Percentiles rank a stretch among this genome's conserved stretches.
phyloP scores from a whole-genome alignment of 2,113 vertebrate species.

The Cyprinodon tularosa region DNA sequence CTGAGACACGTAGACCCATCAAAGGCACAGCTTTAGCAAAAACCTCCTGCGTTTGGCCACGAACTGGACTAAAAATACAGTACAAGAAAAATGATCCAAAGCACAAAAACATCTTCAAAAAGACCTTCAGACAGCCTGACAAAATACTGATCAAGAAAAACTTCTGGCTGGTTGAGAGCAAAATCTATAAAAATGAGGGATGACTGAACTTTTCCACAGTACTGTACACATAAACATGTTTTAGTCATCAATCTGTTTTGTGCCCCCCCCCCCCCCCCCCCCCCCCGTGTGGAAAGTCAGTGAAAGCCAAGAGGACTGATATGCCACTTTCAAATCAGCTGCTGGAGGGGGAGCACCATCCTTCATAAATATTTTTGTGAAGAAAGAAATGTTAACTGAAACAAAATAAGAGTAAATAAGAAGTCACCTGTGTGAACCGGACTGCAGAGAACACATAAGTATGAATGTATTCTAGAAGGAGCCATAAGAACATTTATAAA shows the following conservation, averaged over 20 bases:
- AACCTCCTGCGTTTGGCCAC: not conserved
- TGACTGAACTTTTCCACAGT: not conserved
- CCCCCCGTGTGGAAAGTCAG: not conserved
- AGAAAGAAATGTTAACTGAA: not conserved
- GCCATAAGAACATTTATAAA: constrained; percentile 1
- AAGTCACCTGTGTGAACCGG: not conserved
- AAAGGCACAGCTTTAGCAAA: not conserved
- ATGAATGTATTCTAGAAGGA: not conserved
- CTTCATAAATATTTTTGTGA: not conserved
- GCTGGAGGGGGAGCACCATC: not conserved
- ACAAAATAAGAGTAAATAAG: not conserved
- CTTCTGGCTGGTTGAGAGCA: not conserved
- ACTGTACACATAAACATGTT: not conserved
- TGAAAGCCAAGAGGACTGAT: not conserved
- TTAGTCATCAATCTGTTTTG: not conserved
- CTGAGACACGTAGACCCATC: too few relatives aligned
- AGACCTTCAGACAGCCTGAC: not conserved
- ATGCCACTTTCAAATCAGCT: not conserved
- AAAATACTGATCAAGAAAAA: not conserved
- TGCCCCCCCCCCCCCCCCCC: not conserved
- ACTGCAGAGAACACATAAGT: not conserved
- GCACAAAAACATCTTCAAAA: not conserved
- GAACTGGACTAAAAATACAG: not conserved
- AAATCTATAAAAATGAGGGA: not conserved
- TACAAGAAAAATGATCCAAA: not conserved